A percentile compares a stretch with the other conserved stretches of the same genome.
phyloP scores from a whole-genome alignment of 2,113 vertebrate genomes.

The Coptodon bakossiorum region DNA sequence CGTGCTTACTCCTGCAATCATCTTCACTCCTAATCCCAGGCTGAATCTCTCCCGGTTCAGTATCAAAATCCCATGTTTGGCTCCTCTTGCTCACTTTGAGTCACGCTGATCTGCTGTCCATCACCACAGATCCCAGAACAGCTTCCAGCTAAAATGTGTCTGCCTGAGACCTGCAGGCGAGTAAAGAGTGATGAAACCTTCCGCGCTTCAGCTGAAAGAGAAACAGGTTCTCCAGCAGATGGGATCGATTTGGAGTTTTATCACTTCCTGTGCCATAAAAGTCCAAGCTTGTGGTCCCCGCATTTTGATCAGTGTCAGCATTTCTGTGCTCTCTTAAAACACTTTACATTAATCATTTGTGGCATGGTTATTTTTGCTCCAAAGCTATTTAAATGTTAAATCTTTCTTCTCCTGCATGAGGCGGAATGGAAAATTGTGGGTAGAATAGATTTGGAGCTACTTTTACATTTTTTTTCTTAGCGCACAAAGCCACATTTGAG shows the following conservation, averaged over 20 bases:
- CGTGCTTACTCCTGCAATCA: background rate
- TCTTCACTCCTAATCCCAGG: background rate
- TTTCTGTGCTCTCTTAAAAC: conserved; percentile 43
- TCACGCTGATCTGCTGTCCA: background rate
- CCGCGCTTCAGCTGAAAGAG: background rate
- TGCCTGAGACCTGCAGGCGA: background rate
- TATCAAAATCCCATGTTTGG: background rate
- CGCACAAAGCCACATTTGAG: background rate
- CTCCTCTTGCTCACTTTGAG: background rate
- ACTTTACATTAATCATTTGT: conserved; percentile 24
- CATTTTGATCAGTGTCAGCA: conserved; percentile 60
- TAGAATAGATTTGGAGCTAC: background rate
- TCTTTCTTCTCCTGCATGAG: background rate
- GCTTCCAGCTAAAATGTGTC: conserved; percentile 1
- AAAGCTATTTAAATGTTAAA: background rate
- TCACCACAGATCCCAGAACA: background rate
- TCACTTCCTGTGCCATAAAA: conserved; percentile 70
- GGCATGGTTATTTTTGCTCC: background rate
- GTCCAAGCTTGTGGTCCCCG: conserved; percentile 46
- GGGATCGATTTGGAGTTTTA: conserved; percentile 71
- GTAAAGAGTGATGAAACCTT: background rate
- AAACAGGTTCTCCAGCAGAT: conserved; percentile 63
- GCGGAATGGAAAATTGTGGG: background rate
- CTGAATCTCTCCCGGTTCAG: background rate
- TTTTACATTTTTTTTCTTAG: background rate